Evolutionary conservation across 2,797 vertebrate genomes (phyloP), one percentile per base, ranked within the genome.

Genomic region (Leontocebus nigricollis): DNA sequence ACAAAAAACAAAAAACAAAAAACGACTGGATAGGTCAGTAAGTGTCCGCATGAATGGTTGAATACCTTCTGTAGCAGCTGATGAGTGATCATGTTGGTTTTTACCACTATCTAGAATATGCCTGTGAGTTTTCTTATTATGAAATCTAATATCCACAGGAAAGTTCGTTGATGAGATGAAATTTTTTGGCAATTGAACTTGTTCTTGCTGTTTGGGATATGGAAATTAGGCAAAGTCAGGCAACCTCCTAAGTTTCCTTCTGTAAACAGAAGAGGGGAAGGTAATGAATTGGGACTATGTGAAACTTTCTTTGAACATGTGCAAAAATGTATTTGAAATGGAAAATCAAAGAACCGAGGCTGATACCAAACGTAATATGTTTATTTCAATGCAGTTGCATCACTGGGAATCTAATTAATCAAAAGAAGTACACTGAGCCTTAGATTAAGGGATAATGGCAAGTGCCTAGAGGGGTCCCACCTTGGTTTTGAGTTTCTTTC

Each of bases 381-480:
- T 84, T 17, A 50, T 26, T 76, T 91, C 79, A 81, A 22, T 7
- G 6, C 24, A 24, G 1, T 27, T n/a, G 26, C 33, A 41, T 46
- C 67, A 26, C 2, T 44, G 33, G 12, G 19, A 82, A 75, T 52
- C 30, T 48, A 19, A 75, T 59, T 48, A 48, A 59, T 15, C 41
- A 82, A 41, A 87, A 73, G 20, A 55, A 85, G 33, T 26, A 1
- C 2, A 27, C 4, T 46, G 46, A 94, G 13, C 1, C 2, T 82
- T 55, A 22, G 48, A 41, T 46, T 41, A 59, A 50, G n/a, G 3
- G 36, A 59, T 52, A 87, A 27, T 12, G 5, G 13, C 12, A 22
- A 0, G 1, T 12, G 4, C 0, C 2, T 4, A 61, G 14, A 76
- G 1, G 8, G 70, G 27, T 36, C 50, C n/a, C 19, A 24, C n/a